Conservation (phyloP, 23 tunicate genomes). For the Aplidium turbinatum region DNA sequence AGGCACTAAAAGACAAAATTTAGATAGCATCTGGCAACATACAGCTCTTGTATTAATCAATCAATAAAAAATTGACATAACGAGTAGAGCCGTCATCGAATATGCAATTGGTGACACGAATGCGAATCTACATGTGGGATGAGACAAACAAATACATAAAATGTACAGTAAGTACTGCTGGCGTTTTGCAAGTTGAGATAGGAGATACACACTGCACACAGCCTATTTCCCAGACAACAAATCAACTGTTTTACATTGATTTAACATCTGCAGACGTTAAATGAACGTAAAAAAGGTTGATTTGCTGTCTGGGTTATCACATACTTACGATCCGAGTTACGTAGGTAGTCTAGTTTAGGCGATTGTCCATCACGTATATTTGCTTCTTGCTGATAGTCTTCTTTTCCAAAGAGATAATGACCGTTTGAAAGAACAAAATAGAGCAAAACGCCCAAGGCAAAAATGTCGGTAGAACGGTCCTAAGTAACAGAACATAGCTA, state of each 20-base stretch:
- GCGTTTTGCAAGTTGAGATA: too few species aligned
- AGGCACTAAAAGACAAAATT: neutral
- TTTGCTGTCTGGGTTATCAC: too few species aligned
- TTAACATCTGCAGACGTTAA: too few species aligned
- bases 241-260: too few species aligned
- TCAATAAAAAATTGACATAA: neutral
- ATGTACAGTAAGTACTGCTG: too few species aligned
- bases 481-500: too few species aligned
- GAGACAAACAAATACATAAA: too few species aligned
- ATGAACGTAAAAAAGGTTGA: too few species aligned
- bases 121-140: too few species aligned
- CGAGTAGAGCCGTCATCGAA: neutral
- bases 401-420: constrained; percentile 13
- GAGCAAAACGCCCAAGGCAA: constrained; percentile 33
- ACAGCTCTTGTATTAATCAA: neutral
- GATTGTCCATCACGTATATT: constrained; percentile 16
- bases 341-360: constrained; percentile 14
- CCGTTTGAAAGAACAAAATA: constrained; percentile 22
- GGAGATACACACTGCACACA: too few species aligned
- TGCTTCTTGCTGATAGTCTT: constrained; percentile 20
- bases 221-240: too few species aligned
- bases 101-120: too few species aligned
- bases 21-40: neutral
- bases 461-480: constrained; percentile 34
- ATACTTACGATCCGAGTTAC: constrained; percentile 1